Base-by-base conservation (phyloP, 2,888 invertebrate species). In the Hyppa rectilinea region DNA sequence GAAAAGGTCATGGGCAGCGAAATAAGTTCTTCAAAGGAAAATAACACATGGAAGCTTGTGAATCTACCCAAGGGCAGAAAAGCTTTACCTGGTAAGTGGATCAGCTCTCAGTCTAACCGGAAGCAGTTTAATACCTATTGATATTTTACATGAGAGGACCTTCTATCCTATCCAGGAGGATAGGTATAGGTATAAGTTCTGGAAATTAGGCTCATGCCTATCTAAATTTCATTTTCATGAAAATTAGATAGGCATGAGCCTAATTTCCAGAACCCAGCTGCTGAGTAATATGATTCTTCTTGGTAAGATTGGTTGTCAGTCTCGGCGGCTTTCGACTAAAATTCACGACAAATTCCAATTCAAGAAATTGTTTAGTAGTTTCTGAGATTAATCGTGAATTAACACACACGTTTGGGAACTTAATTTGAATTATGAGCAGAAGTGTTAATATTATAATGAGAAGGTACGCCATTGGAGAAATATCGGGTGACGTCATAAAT, bases 391-490 rank as follows among this genome's bases (percentile, higher is more conserved):
- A 71, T 64, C 20, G 23, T 4, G 60, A 64, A 72, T 72, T 75
- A 72, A 72, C 45, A 61, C 71, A 70, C 55, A 63, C 50, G 72
- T 43, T 75, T 43, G 56, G 63, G n/a, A 62, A 72, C 34, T 73
- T 77, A 59, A 77, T 70, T 77, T 77, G 45, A 77, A 73, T 78
- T 78, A 81, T 59, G 71, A 62, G 53, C 38, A 70, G 50, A 64
- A 60, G 70, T 76, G 77, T 84, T 84, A 88, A 90, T 92, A 91
- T 89, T 91, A 90, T 91, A 92, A 92, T 92, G 89, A 91, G 91
- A 89, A 87, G 73, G 62, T 55, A 85, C 78, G 85, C 85, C 83
- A 88, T 89, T 90, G 89, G 90, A 89, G 87, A 89, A 90, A 89
- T 87, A 88, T 86, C 71, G 62, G 59, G 49, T 84, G 78, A 81